These are phyloP conservation scores for Premnoplex brunnescens DNA, from an alignment of 2,797 vertebrate species.

Conservation along the genomic window DNA sequence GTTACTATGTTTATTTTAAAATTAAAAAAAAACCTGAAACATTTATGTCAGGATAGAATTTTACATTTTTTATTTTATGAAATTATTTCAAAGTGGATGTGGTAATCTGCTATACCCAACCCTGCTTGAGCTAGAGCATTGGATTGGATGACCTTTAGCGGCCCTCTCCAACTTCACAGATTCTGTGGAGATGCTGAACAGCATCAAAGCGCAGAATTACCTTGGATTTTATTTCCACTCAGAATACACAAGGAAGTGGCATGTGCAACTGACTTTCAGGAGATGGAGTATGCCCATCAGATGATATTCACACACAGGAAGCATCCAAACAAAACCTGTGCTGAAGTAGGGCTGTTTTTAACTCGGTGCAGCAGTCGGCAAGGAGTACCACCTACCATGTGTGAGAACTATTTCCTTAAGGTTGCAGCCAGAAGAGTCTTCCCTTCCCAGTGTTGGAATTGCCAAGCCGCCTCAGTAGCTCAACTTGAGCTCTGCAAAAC, in stretches of 20 bases:
- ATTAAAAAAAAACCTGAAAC: too few relatives aligned
- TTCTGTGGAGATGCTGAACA: background rate
- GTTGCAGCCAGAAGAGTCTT: background rate
- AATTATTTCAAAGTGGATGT: background rate
- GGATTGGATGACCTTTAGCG: fast-evolving
- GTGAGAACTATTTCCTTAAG: background rate
- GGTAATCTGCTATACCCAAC: background rate
- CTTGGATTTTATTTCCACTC: background rate
- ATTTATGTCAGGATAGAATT: background rate
- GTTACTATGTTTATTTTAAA: background rate
- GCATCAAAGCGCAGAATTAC: background rate
- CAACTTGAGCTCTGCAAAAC: background rate
- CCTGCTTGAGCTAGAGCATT: background rate
- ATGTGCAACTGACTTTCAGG: background rate
- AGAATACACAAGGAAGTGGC: background rate
- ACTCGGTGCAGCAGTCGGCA: background rate
- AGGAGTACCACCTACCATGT: background rate
- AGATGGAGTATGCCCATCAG: fast-evolving
- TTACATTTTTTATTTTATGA: background rate
- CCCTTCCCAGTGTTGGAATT: fast-evolving
- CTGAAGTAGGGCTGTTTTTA: background rate
- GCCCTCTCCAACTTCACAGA: background rate
- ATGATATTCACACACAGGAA: background rate
- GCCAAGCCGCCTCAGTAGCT: background rate
- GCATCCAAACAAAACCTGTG: background rate